Base-by-base conservation (phyloP, 2,797 vertebrate species). In the Austrolebias charrua region DNA sequence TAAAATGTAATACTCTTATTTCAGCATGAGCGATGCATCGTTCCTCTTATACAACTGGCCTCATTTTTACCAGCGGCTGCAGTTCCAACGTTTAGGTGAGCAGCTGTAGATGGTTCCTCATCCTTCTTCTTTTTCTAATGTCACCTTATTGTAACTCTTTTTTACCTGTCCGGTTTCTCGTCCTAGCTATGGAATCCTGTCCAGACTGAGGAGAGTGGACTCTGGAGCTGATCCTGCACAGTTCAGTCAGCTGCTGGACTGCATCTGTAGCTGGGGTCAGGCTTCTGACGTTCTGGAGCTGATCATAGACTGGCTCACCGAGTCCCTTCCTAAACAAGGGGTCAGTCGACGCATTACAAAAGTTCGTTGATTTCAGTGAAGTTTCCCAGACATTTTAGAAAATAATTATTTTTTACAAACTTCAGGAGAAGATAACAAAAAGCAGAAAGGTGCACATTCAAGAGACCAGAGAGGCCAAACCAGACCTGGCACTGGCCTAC, bases 231-330 rank as follows among this genome's bases (percentile, higher is more conserved):
- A 69, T 9, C 89, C 90, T 60, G 76, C 78, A 8, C 90, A 90
- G 69, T 98, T 93, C 55, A 86, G 88, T 35, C 86, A 87, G 61
- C 86, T 97, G 67, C 86, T 99, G 1, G 95, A 96, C 88, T 99
- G 98, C 75, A 69, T 98, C 52, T 98, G 96, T 80, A 86, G 91
- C 78, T 99, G 98, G 97, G 95, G 94, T 7, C 94, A 94, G 80
- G 88, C 91, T 33, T 89, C 90, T 4, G 89, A 93, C 8, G 0
- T 96, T 63, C 38, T 96, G 14, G 95, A 96, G 40, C 91, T 99
- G 18, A 57, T 94, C 62, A 92, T 79, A 0, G 94, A 95, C 8
- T 99, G 95, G 97, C 89, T 99, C 44, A 82, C 86, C 0, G 89
- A 92, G 28, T 76, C 88, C 0, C 71, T 90, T 52, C 87, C 85